A percentile compares a stretch with the other conserved stretches of the same genome.
phyloP scores from a whole-genome alignment of 2,113 vertebrate genomes.

The Agapornis roseicollis region DNA sequence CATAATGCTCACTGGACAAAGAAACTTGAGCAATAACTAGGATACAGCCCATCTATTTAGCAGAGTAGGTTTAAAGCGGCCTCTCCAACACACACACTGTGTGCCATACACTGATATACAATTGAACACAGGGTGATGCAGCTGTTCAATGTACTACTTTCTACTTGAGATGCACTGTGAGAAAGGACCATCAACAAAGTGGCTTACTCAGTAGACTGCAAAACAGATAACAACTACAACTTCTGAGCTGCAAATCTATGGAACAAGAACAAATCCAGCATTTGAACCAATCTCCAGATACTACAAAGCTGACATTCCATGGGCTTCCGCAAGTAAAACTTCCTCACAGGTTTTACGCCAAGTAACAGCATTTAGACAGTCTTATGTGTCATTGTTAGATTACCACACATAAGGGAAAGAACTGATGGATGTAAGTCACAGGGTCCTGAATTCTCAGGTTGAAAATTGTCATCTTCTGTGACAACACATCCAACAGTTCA shows the following conservation, averaged over 20 bases:
- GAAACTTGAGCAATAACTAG: background rate
- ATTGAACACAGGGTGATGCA: slow-evolving; percentile 32
- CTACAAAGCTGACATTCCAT: background rate
- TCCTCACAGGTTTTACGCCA: background rate
- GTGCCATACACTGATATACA: background rate
- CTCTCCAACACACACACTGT: background rate
- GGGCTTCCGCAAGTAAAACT: background rate
- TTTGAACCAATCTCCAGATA: background rate
- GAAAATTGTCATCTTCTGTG: background rate
- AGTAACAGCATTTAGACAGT: background rate
- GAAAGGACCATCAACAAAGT: background rate
- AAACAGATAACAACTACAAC: background rate
- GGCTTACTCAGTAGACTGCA: background rate
- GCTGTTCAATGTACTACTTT: background rate
- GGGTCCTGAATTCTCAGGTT: background rate
- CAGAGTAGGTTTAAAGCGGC: background rate
- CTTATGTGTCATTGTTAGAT: background rate
- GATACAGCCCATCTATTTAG: background rate
- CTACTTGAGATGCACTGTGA: background rate
- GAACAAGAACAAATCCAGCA: slow-evolving; percentile 2
- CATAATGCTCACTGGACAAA: background rate
- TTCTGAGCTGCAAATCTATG: background rate
- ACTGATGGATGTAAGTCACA: background rate
- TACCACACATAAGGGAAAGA: background rate
- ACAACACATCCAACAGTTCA: background rate